Percentiles rank a stretch among this genome's conserved stretches.
Conservation (phyloP, 2,113 vertebrate species). For the Jacana jacana region DNA sequence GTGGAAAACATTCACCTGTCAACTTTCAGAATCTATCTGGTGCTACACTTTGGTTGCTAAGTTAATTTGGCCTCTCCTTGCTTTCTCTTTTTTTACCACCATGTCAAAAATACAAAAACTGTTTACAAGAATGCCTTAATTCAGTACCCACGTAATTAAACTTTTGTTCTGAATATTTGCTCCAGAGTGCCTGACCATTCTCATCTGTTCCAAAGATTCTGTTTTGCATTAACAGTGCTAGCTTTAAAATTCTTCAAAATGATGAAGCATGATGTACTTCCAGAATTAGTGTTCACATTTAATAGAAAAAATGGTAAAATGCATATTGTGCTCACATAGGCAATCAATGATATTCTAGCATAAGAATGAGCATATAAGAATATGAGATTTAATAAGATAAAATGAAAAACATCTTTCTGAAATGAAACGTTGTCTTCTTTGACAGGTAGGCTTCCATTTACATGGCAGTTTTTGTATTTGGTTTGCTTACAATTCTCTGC, state of each 20-base stretch:
- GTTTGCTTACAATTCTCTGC: neutral
- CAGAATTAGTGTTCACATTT: neutral
- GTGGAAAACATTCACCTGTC: neutral
- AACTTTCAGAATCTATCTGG: neutral
- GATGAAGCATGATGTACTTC: neutral
- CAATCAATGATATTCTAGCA: neutral
- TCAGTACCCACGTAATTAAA: neutral
- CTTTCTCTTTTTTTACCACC: neutral
- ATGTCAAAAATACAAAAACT: neutral
- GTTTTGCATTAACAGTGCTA: neutral
- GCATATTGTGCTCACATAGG: neutral
- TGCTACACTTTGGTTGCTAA: neutral
- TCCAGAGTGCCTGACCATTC: neutral
- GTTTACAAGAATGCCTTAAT: constrained; percentile 9
- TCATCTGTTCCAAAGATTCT: constrained; percentile 13
- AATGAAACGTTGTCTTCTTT: neutral
- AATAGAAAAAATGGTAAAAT: neutral
- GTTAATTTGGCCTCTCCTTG: neutral
- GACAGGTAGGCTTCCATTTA: neutral
- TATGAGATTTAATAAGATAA: neutral
- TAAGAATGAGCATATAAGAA: neutral
- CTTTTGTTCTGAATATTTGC: neutral
- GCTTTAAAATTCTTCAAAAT: neutral
- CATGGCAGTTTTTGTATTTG: neutral
- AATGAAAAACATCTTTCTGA: neutral